Evolutionary conservation across 2,113 vertebrate genomes (phyloP), one percentile per base, ranked within the genome.

Genomic region (Chunga burmeisteri): DNA sequence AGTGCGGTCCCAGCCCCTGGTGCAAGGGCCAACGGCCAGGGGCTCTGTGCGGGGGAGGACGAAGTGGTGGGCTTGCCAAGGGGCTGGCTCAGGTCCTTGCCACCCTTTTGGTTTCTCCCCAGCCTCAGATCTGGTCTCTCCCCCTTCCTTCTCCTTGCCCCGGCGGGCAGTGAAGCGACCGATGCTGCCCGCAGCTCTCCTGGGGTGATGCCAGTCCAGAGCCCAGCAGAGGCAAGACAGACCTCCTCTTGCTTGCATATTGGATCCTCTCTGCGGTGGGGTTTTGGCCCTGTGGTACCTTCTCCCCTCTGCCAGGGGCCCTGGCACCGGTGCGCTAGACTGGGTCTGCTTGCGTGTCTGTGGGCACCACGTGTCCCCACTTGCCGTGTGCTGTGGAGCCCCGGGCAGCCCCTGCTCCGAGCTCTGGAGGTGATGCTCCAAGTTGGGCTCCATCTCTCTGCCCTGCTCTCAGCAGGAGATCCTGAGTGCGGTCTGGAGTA

Each of bases 401-500:
- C 8, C 1, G 25, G 49, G 46, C 56, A 61, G 30, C 63, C 27
- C 55, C 59, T 18, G 46, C 32, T 67, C 52, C 4, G 1, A 13
- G 71, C 32, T 20, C 55, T 27, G 34, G 75, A 20, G 62, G 14
- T 10, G 62, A 26, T 49, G 58, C 46, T 78, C 59, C 47, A 2
- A 14, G 12, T 1, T 16, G 30, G 78, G 10, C 82, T 74, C 26
- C 8, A 2, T 20, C 44, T 34, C 19, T 7, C 25, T 18, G 49
- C 75, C 29, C 44, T 42, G 38, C 59, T 62, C 13, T 4, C 32
- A 10, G 32, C 42, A 20, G 40, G n/a, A 29, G 17, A 36, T 8
- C 19, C 38, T 3, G 0, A 1, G 9, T 2, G 38, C 1, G 0
- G 13, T 15, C 17, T 25, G 36, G 32, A 30, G 40, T 6, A 38